phyloP scores from a whole-genome alignment of 2,797 vertebrate species.

The Sebastes alutus region DNA sequence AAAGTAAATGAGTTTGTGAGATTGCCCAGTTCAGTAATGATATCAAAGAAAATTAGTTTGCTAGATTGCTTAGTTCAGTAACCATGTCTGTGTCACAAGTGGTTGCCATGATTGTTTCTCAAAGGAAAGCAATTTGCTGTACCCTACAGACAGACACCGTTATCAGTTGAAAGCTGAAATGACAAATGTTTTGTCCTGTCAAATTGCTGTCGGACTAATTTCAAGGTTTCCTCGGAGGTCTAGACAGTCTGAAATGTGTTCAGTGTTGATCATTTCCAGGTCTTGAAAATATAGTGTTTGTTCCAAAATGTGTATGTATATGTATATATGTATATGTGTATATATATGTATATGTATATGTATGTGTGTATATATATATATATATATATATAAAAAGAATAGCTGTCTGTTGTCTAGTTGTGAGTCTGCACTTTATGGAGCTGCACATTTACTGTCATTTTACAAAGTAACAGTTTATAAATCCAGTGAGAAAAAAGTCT shows the following conservation, averaged over 20 bases:
- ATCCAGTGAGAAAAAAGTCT: too few species aligned
- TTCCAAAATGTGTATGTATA: not conserved
- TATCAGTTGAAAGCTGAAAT: conserved; percentile 13
- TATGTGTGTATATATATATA: too few species aligned
- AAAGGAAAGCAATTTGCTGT: conserved; percentile 43
- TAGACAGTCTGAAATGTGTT: not conserved
- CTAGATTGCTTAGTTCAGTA: conserved; percentile 1
- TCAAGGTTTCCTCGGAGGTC: conserved; percentile 1
- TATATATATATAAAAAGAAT: too few species aligned
- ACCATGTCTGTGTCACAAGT: conserved; percentile 22
- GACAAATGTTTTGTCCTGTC: conserved; percentile 15
- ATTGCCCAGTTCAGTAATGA: conserved; percentile 19
- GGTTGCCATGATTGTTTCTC: conserved; percentile 29
- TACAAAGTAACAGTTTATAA: not conserved
- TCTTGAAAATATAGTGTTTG: not conserved
- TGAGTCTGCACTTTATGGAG: too few species aligned
- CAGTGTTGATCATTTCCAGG: too few species aligned
- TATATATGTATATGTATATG: too few species aligned
- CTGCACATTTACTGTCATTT: not conserved
- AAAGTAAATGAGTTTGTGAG: conserved; percentile 17
- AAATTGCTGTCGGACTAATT: conserved; percentile 7
- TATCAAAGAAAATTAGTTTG: conserved; percentile 39
- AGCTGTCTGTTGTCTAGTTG: not conserved
- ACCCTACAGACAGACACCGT: not conserved
- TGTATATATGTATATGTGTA: rapidly evolving